These are phyloP conservation scores for Drosophila eugracilis DNA, from an alignment of 1,140 invertebrate species.

Conservation along the genomic window DNA sequence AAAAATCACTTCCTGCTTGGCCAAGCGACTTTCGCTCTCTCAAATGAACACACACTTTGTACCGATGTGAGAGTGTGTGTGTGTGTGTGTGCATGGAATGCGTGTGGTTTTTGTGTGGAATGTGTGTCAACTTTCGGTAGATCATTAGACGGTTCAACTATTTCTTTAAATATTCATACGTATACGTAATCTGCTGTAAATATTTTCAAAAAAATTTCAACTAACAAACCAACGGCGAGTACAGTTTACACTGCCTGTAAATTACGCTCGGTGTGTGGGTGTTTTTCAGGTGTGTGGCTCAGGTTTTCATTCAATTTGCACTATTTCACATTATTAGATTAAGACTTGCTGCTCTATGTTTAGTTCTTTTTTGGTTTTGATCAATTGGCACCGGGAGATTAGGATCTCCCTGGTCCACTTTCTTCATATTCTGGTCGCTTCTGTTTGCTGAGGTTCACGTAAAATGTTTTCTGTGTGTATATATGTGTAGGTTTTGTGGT, in stretches of 20 bases:
- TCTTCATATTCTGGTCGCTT: conserved; percentile 28
- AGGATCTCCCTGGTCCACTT: conserved; percentile 13
- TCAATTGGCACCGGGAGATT: conserved; percentile 12
- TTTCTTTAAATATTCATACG: conserved; percentile 54
- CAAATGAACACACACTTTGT: conserved; percentile 65
- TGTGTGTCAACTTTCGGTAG: conserved; percentile 77
- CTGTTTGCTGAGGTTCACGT: conserved; percentile 36
- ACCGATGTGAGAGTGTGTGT: conserved; percentile 42
- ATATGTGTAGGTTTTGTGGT: conserved; percentile 35
- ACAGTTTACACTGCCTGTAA: conserved; percentile 76
- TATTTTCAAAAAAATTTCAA: conserved; percentile 78
- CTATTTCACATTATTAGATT: conserved; percentile 60
- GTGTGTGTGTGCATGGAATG: conserved; percentile 50
- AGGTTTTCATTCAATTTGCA: conserved; percentile 53
- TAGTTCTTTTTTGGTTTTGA: conserved; percentile 25
- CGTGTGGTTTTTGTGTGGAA: conserved; percentile 35
- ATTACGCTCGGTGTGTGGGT: conserved; percentile 38
- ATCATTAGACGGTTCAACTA: conserved; percentile 75
- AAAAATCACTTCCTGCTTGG: conserved; percentile 14
- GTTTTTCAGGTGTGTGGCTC: conserved; percentile 47
- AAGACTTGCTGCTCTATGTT: conserved; percentile 47
- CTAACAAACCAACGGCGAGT: conserved; percentile 80
- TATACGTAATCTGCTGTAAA: conserved; percentile 61
- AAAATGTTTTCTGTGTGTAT: conserved; percentile 35
- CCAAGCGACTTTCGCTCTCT: conserved; percentile 60